Percentiles rank a stretch among this genome's conserved stretches.
phyloP scores from a whole-genome alignment of 2,797 vertebrate species.

The Argentina silus region DNA sequence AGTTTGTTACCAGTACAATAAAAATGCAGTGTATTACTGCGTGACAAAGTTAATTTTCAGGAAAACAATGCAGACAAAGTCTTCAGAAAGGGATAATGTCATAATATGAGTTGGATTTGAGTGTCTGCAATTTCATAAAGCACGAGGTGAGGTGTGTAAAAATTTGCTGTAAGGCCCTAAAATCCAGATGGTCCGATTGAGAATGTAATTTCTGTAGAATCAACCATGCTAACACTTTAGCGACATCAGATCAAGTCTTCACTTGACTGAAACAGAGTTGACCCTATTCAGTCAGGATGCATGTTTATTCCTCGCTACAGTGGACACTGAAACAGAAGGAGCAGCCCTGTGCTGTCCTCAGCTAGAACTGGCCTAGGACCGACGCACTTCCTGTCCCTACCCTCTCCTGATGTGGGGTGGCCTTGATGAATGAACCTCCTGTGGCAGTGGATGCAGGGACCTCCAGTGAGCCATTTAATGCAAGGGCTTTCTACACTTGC shows the following conservation, averaged over 20 bases:
- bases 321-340: constrained; percentile 58
- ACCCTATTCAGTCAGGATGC: constrained; percentile 72
- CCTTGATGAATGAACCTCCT: constrained; percentile 52
- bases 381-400: constrained; percentile 38
- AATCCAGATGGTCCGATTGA: constrained; percentile 8
- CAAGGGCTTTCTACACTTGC: constrained; percentile 22
- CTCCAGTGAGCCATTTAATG: constrained; percentile 39
- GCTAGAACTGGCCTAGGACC: constrained; percentile 42
- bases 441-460: constrained; percentile 40
- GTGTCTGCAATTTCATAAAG: too few relatives aligned
- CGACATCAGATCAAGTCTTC: constrained; percentile 30
- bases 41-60: too few relatives aligned
- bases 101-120: too few relatives aligned
- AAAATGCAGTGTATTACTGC: too few relatives aligned
- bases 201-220: constrained; percentile 30
- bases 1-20: too few relatives aligned
- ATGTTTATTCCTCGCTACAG: constrained; percentile 55
- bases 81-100: too few relatives aligned
- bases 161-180: too few relatives aligned
- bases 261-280: constrained; percentile 42
- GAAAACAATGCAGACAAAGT: too few relatives aligned
- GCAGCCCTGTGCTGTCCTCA: constrained; percentile 56
- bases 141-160: too few relatives aligned
- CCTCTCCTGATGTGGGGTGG: constrained; percentile 42
- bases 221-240: constrained; percentile 39